Evolutionary conservation across 2,113 vertebrate genomes (phyloP).

Genomic region (Gracilinanus agilis): DNA sequence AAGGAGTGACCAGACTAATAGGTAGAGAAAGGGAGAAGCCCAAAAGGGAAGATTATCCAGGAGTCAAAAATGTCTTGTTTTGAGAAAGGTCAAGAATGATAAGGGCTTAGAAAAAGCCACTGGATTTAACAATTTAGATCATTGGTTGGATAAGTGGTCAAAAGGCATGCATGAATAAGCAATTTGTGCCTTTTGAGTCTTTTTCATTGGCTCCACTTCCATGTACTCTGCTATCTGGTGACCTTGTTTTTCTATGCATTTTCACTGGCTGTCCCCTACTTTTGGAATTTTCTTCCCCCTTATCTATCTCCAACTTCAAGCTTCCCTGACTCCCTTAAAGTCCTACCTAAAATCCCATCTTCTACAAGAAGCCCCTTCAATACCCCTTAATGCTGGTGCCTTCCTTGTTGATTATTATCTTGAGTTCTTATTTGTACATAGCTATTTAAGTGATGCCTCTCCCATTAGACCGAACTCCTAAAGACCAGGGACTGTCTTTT

Average conservation of each 20-base stretch:
- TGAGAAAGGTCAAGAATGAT: background rate
- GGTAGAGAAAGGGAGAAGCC: background rate
- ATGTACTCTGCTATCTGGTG: background rate
- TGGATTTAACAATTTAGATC: too few species aligned
- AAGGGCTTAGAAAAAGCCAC: too few species aligned
- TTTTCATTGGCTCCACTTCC: background rate
- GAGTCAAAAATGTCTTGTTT: too few species aligned
- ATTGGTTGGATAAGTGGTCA: background rate
- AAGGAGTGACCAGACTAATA: background rate
- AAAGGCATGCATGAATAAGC: background rate
- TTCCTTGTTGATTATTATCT: background rate
- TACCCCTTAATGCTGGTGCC: background rate
- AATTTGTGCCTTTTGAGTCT: too few species aligned
- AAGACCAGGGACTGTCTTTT: background rate
- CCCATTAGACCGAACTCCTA: background rate
- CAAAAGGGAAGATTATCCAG: background rate
- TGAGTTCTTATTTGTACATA: background rate
- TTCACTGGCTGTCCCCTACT: too few species aligned
- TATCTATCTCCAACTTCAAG: too few species aligned
- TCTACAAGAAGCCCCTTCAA: background rate
- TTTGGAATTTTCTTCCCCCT: background rate
- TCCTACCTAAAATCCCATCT: background rate
- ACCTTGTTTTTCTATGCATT: background rate
- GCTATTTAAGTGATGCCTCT: background rate
- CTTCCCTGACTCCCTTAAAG: background rate